Percentiles rank a stretch among this genome's conserved stretches.
Conservation (phyloP, 1,140 invertebrate genomes). For the Heliconius hewitsoni region DNA sequence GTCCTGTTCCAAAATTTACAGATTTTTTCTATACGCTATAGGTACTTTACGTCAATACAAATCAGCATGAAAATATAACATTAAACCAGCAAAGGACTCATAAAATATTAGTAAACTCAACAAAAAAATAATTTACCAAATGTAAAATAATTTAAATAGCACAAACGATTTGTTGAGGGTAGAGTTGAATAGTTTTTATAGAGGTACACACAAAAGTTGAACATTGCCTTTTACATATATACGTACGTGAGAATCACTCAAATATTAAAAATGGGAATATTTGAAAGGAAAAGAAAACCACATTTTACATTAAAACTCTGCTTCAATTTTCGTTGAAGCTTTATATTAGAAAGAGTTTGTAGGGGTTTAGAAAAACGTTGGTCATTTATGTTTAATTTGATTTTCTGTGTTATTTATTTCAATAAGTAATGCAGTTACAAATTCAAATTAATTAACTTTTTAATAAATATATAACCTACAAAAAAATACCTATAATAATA, state of each 20-base stretch:
- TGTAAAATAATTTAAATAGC: slow-evolving; percentile 17
- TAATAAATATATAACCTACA: no score
- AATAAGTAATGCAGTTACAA: no score
- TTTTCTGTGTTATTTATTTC: no score
- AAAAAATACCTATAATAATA: no score
- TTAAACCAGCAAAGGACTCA: not conserved
- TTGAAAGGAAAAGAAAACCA: not conserved
- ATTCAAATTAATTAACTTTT: no score
- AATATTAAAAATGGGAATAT: not conserved
- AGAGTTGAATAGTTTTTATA: slow-evolving; percentile 19
- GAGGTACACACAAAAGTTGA: slow-evolving; percentile 14
- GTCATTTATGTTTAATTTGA: no score
- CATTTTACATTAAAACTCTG: not conserved
- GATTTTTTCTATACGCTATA: no score
- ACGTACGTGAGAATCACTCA: not conserved
- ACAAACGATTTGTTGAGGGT: slow-evolving; percentile 17
- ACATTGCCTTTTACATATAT: not conserved
- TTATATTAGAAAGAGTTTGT: not conserved
- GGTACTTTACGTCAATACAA: no score
- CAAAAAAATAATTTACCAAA: not conserved
- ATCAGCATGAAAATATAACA: no score
- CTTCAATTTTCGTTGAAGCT: not conserved
- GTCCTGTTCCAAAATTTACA: no score
- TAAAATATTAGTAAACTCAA: slow-evolving; percentile 1
- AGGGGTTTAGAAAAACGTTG: not conserved